phyloP scores from a whole-genome alignment of 2,113 vertebrate genomes.

The Malurus cyaneus region DNA sequence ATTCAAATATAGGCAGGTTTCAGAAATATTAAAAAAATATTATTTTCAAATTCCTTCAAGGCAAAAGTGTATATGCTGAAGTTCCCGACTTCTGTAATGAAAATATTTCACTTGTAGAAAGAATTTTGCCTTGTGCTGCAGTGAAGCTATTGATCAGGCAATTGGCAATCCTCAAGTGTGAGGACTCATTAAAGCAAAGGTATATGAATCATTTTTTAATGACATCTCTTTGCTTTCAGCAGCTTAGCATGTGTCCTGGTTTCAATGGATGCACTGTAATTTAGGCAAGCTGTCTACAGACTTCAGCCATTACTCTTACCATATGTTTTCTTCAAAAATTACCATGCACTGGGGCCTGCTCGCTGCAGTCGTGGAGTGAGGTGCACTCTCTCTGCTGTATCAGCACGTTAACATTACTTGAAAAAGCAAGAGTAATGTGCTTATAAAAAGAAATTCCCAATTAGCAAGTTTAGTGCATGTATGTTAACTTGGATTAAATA shows the following conservation, averaged over 20 bases:
- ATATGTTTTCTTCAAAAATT: conserved; percentile 74
- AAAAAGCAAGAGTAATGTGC: conserved; percentile 58
- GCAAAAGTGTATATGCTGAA: not conserved
- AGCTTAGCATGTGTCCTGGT: conserved; percentile 75
- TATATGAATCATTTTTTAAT: conserved; percentile 80
- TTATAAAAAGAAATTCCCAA: conserved; percentile 67
- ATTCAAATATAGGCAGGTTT: conserved; percentile 49
- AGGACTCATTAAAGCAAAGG: conserved; percentile 76
- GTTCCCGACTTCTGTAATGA: not conserved
- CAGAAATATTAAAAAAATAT: conserved; percentile 3
- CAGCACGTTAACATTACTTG: conserved; percentile 32
- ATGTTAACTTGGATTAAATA: conserved; percentile 63
- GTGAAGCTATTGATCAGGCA: conserved; percentile 69
- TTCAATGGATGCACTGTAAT: conserved; percentile 69
- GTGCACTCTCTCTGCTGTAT: conserved; percentile 41
- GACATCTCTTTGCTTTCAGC: conserved; percentile 76
- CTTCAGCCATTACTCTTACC: conserved; percentile 72
- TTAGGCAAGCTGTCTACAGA: conserved; percentile 67
- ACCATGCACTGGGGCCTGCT: conserved; percentile 63
- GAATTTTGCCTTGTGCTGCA: not conserved
- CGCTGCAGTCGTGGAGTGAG: conserved; percentile 23
- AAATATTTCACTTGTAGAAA: conserved; percentile 8
- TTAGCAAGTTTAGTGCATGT: conserved; percentile 60
- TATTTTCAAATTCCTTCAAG: conserved; percentile 54
- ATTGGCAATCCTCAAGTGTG: conserved; percentile 73